Conservation (phyloP, 1,140 invertebrate species). For the Paraescarpia echinospica region DNA sequence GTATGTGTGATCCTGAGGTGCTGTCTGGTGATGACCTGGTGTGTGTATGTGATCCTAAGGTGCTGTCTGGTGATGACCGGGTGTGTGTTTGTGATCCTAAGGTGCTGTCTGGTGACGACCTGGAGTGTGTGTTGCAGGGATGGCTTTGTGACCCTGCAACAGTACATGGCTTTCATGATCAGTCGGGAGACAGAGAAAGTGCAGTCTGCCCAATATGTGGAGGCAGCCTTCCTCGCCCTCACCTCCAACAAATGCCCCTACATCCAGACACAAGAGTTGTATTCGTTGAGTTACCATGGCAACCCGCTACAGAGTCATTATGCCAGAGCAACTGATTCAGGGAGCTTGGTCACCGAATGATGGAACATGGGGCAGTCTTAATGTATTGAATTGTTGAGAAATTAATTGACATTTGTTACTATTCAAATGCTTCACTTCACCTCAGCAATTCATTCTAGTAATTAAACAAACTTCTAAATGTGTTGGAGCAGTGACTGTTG, state of each 20-base stretch:
- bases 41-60: background rate
- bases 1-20: too few species aligned
- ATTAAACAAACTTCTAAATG: too few species aligned
- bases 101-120: background rate
- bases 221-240: conserved; percentile 98
- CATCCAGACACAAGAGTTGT: conserved; percentile 97
- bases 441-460: too few species aligned
- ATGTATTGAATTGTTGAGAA: too few species aligned
- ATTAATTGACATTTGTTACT: too few species aligned
- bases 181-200: conserved; percentile 99
- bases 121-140: conserved; percentile 52
- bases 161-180: conserved; percentile 99
- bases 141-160: conserved; percentile 95
- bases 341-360: too few species aligned
- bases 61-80: background rate
- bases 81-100: background rate
- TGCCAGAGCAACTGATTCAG: too few species aligned
- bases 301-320: too few species aligned
- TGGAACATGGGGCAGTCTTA: too few species aligned
- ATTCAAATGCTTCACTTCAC: too few species aligned
- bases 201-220: conserved; percentile 97
- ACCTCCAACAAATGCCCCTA: conserved; percentile 92
- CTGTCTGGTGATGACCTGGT: too few species aligned
- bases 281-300: conserved; percentile 74
- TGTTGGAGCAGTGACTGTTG: too few species aligned